Evolutionary conservation across 1,140 invertebrate species (phyloP).

Genomic region (Euwallacea fornicatus): DNA sequence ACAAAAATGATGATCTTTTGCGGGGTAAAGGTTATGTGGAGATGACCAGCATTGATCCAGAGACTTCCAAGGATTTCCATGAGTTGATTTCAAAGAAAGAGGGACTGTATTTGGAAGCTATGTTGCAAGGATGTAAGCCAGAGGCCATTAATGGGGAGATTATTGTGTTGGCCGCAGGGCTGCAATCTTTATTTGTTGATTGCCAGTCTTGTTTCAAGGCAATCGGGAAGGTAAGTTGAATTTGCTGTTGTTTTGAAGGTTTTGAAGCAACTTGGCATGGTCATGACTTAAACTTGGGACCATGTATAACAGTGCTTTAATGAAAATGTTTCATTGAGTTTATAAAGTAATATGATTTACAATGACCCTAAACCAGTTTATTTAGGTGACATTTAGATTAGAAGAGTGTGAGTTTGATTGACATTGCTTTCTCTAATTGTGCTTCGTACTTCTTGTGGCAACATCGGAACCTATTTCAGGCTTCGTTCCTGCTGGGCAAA

Average conservation of each 20-base stretch:
- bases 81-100: conserved; percentile 86
- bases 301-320: too few relatives aligned
- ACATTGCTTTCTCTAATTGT: not conserved
- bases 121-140: conserved; percentile 81
- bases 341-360: not conserved
- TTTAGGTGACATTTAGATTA: too few relatives aligned
- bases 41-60: conserved; percentile 93
- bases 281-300: not conserved
- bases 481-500: conserved; percentile 82
- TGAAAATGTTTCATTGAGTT: too few relatives aligned
- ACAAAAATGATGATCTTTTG: conserved; percentile 65
- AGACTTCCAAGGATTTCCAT: conserved; percentile 89
- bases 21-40: conserved; percentile 89
- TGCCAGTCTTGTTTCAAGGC: conserved; percentile 90
- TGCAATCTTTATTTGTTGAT: conserved; percentile 84
- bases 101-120: conserved; percentile 89
- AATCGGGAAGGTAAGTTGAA: conserved; percentile 69
- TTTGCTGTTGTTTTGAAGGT: not conserved
- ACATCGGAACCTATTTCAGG: conserved; percentile 44
- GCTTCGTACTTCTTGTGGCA: not conserved
- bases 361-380: not conserved
- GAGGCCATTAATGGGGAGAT: conserved; percentile 87
- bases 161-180: conserved; percentile 86
- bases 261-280: not conserved
- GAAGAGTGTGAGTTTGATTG: too few relatives aligned